Evolutionary conservation across 2,888 invertebrate genomes (phyloP), one percentile per base, ranked within the genome.

Genomic region (Anagyrus pseudococci): DNA sequence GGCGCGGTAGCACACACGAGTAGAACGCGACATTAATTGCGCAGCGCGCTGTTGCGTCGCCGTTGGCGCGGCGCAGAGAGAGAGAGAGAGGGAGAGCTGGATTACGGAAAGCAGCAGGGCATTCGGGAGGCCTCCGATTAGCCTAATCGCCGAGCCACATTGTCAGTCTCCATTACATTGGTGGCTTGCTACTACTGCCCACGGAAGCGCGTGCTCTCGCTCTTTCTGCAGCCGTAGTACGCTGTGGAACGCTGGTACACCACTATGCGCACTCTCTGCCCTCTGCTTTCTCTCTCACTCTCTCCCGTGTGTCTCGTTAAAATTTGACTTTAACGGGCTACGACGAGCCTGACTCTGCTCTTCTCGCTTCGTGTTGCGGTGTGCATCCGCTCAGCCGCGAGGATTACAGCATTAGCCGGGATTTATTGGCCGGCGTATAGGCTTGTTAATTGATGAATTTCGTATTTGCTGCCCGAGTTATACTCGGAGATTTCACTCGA

Each of bases 131-230:
- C 56, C 58, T n/a, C n/a, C 68, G 71, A 75, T 76, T 71, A 72
- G 69, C 67, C 69, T 74, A 74, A 75, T 77, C 73, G 72, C 68
- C 73, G 73, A 71, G 70, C 73, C 74, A 73, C 61, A 70, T 73
- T 75, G 73, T 75, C 70, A 67, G 68, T 69, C 69, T 71, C 69
- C 70, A 74, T 76, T 72, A 70, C 69, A 76, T 76, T 73, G 72
- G 69, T 37, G 58, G 41, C 53, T 52, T 40, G 50, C 22, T 62
- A 37, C 23, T 33, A n/a, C 40, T 26, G 43, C 43, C 48, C 54
- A 61, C 55, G 65, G 40, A 33, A 49, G 56, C 37, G 15, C 37
- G 23, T 17, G 22, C n/a, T n/a, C n/a, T n/a, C n/a, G n/a, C n/a
- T 8, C 4, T 37, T 15, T 37, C 13, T 37, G 8, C 33, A 8